Evolutionary conservation across 2,113 vertebrate genomes (phyloP).

Genomic region (Actenoides lindsayi): DNA sequence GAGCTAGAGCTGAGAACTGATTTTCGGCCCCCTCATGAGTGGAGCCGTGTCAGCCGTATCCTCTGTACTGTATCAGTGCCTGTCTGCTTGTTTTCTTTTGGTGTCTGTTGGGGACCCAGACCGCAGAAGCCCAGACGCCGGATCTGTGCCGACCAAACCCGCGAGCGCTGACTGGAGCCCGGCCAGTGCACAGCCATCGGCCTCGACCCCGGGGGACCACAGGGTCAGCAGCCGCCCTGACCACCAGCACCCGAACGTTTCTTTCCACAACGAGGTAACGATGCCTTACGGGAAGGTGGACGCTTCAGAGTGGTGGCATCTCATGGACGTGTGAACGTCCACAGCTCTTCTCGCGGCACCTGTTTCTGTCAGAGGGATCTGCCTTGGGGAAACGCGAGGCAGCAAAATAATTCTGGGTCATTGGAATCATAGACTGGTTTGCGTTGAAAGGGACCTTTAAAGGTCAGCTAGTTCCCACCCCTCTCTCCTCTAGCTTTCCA

Average conservation of each 20-base stretch:
- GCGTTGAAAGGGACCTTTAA: neutral
- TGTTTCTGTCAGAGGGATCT: neutral
- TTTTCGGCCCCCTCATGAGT: neutral
- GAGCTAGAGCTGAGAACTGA: neutral
- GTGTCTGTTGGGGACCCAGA: neutral
- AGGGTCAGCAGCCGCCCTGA: neutral
- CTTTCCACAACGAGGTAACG: neutral
- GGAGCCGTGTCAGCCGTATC: neutral
- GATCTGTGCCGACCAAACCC: neutral
- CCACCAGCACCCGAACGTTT: neutral
- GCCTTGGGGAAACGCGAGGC: neutral
- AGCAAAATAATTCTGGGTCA: neutral
- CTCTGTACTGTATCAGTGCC: neutral
- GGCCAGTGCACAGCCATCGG: neutral
- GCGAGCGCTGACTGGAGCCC: neutral
- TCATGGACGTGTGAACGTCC: rapidly evolving
- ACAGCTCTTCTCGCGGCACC: rapidly evolving
- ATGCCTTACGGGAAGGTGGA: neutral
- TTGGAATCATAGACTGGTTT: neutral
- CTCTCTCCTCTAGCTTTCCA: neutral
- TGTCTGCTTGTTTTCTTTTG: constrained; percentile 7
- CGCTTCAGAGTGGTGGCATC: neutral
- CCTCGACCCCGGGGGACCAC: neutral
- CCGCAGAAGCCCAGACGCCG: rapidly evolving
- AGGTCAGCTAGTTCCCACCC: neutral